Percentiles rank a stretch among this genome's conserved stretches.
These are phyloP conservation scores for Buphagus erythrorhynchus DNA, from an alignment of 2,797 vertebrate genomes.

Conservation along the genomic window DNA sequence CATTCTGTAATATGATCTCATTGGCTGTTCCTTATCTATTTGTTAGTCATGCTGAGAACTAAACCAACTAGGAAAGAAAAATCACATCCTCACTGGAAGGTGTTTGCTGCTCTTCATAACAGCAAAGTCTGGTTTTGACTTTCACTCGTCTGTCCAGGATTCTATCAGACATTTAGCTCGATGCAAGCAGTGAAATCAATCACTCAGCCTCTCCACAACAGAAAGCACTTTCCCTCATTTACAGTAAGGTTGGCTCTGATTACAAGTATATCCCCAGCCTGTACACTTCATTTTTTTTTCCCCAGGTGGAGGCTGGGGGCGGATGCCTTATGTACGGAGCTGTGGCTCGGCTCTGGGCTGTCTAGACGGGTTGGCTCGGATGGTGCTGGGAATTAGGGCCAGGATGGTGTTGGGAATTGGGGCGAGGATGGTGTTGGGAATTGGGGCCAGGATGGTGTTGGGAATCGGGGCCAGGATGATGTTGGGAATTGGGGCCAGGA, in stretches of 20 bases:
- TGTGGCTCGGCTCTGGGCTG: neutral
- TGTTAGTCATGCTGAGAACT: neutral
- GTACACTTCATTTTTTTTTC: rapidly evolving
- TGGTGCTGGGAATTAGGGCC: neutral
- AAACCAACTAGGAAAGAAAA: neutral
- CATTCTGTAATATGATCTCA: neutral
- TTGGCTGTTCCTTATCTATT: neutral
- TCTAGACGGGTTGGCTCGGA: conserved; percentile 26
- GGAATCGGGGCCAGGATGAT: too few relatives aligned
- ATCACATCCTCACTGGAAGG: neutral
- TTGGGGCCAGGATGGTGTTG: too few relatives aligned
- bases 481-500: neutral
- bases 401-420: neutral
- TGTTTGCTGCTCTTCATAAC: neutral
- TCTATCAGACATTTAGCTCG: neutral
- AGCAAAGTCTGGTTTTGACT: neutral
- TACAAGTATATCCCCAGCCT: neutral
- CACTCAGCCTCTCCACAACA: rapidly evolving
- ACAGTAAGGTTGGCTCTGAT: neutral
- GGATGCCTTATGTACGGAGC: conserved; percentile 21
- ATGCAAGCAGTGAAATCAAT: neutral
- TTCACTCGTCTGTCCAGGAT: neutral
- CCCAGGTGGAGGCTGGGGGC: neutral
- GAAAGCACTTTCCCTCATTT: neutral
- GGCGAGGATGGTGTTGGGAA: neutral